Conservation (phyloP, 2,888 invertebrate genomes). For the Agriotes lineatus region DNA sequence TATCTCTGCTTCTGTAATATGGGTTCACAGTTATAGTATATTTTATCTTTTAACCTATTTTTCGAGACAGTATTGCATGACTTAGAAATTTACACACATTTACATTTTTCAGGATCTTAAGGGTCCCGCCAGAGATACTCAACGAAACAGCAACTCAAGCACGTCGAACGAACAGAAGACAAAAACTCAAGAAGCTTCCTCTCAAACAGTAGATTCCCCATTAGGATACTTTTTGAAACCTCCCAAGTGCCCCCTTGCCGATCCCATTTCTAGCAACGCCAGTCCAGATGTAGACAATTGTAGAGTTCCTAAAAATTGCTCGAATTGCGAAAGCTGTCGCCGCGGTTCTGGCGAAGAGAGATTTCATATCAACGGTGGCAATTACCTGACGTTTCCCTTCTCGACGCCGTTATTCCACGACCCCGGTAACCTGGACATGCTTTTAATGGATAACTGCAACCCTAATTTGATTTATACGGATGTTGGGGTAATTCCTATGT, state of each 20-base stretch:
- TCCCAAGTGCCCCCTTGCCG: constrained; percentile 8
- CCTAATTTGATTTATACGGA: constrained; percentile 39
- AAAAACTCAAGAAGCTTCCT: too few species aligned
- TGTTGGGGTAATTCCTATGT: constrained; percentile 40
- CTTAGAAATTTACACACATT: too few species aligned
- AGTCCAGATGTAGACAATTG: neutral
- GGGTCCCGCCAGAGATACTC: too few species aligned
- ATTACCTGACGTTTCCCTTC: constrained; percentile 15
- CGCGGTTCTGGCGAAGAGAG: neutral
- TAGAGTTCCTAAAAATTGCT: neutral
- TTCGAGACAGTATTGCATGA: too few species aligned
- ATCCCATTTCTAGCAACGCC: constrained; percentile 6
- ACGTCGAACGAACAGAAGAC: too few species aligned
- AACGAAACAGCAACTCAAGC: too few species aligned
- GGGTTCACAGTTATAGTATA: too few species aligned
- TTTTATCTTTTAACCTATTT: too few species aligned
- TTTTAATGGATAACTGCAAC: constrained; percentile 34
- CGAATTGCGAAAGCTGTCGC: neutral
- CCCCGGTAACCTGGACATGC: constrained; percentile 19
- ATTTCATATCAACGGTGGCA: neutral
- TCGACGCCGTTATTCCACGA: constrained; percentile 18
- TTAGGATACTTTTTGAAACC: neutral
- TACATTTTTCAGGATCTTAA: too few species aligned
- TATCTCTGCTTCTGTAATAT: too few species aligned
- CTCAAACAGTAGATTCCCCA: neutral